Conservation (phyloP, 23 tunicate genomes). For the Ciona savignyi region DNA sequence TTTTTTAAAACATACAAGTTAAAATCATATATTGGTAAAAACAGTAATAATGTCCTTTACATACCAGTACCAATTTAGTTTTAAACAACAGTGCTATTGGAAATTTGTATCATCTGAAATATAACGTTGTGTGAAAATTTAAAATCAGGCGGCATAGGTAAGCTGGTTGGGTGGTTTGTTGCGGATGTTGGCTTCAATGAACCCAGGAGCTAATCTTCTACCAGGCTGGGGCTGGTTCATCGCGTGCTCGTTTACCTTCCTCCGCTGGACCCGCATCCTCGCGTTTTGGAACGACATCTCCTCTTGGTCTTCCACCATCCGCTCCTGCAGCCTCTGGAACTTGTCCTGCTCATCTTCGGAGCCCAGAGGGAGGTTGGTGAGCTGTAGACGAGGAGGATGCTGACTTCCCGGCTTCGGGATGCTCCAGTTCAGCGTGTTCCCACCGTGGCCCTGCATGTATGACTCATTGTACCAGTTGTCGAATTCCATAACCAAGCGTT, state of each 20-base stretch:
- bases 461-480: slow-evolving; percentile 92
- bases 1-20: too few relatives aligned
- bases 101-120: too few relatives aligned
- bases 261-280: slow-evolving; percentile 32
- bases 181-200: slow-evolving; percentile 19
- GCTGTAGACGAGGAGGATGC: slow-evolving; percentile 60
- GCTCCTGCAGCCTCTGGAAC: slow-evolving; percentile 61
- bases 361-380: slow-evolving; percentile 14
- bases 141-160: slow-evolving; percentile 34
- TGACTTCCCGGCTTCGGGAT: slow-evolving; percentile 56
- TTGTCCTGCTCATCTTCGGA: slow-evolving; percentile 81
- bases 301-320: slow-evolving; percentile 56
- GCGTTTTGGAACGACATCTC: slow-evolving; percentile 71
- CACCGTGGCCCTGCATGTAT: slow-evolving; percentile 34
- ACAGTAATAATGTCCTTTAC: too few relatives aligned
- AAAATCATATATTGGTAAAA: too few relatives aligned
- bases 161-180: slow-evolving; percentile 60
- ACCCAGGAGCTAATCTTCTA: slow-evolving; percentile 25
- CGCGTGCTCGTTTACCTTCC: slow-evolving; percentile 54
- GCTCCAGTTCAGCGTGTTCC: slow-evolving; percentile 57
- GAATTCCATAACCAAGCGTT: slow-evolving; percentile 59
- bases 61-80: too few relatives aligned
- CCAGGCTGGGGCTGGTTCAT: slow-evolving; percentile 49
- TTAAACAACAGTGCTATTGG: too few relatives aligned
- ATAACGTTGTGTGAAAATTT: too few relatives aligned